Conservation (phyloP, 2,888 invertebrate genomes). For the Drosophila leonis region DNA sequence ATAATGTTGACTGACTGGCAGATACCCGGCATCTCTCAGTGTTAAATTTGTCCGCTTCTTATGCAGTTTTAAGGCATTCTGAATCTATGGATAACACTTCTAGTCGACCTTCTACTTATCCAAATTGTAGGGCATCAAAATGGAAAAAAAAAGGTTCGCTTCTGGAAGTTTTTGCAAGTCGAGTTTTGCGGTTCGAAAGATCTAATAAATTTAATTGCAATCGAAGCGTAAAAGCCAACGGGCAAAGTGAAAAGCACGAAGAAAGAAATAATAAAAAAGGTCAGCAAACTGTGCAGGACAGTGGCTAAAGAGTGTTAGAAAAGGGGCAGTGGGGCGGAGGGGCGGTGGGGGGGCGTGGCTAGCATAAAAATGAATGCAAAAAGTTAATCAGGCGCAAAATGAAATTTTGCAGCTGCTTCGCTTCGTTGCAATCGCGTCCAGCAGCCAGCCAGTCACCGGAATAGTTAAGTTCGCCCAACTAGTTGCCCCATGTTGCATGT, state of each 20-base stretch:
- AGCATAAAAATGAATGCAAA: conserved; percentile 56
- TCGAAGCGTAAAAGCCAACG: conserved; percentile 62
- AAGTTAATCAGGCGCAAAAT: conserved; percentile 68
- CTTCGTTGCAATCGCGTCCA: conserved; percentile 17
- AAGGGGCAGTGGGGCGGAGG: background rate
- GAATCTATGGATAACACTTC: background rate
- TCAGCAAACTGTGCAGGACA: conserved; percentile 36
- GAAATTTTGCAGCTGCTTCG: conserved; percentile 32
- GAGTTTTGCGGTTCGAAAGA: conserved; percentile 34
- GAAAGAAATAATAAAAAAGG: conserved; percentile 38
- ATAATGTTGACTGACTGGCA: background rate
- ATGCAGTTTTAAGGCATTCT: background rate
- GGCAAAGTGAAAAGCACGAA: conserved; percentile 11
- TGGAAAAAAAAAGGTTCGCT: conserved; percentile 29
- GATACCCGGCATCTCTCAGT: background rate
- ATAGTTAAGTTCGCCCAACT: conserved; percentile 2
- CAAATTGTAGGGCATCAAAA: background rate
- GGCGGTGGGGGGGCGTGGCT: conserved; percentile 4
- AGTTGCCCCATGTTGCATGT: conserved; percentile 28
- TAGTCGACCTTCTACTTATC: background rate
- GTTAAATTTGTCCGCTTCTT: no score
- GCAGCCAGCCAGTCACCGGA: conserved; percentile 6
- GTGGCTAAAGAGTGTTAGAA: background rate
- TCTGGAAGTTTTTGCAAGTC: conserved; percentile 37
- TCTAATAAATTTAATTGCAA: conserved; percentile 68